Conservation (phyloP, 2,888 invertebrate genomes). For the Abrostola tripartita region DNA sequence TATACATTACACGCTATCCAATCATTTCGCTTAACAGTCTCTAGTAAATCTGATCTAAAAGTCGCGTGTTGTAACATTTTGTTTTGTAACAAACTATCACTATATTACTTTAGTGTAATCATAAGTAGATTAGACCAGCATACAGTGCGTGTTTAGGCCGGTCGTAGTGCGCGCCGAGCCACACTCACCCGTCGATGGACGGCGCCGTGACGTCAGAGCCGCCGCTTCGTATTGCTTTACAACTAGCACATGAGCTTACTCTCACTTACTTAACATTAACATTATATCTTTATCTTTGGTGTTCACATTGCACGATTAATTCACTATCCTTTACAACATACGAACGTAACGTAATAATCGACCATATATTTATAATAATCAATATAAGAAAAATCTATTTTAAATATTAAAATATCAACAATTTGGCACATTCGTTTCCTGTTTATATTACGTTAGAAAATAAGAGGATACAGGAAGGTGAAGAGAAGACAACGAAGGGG, state of each 20-base stretch:
- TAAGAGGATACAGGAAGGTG: constrained; percentile 60
- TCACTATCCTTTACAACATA: constrained; percentile 63
- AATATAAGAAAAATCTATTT: constrained; percentile 73
- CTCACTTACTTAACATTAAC: constrained; percentile 62
- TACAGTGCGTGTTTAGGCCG: no score
- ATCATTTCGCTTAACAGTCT: background rate
- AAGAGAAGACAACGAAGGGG: constrained; percentile 40
- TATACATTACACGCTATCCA: background rate
- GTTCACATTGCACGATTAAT: constrained; percentile 78
- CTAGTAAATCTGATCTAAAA: no score
- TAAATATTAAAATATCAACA: constrained; percentile 78
- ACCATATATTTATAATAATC: constrained; percentile 62
- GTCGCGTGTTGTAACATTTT: no score
- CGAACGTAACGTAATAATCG: constrained; percentile 62
- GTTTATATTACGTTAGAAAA: constrained; percentile 72
- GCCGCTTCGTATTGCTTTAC: constrained; percentile 48
- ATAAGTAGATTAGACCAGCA: background rate
- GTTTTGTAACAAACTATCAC: no score
- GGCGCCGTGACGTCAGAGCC: constrained; percentile 35
- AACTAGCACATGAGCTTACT: constrained; percentile 62
- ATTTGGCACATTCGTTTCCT: constrained; percentile 85
- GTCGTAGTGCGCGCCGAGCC: constrained; percentile 4
- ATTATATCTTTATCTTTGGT: constrained; percentile 73
- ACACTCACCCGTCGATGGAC: background rate
- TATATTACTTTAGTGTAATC: no score